Conservation (phyloP, 2,113 vertebrate genomes). For the Opisthocomus hoazin region DNA sequence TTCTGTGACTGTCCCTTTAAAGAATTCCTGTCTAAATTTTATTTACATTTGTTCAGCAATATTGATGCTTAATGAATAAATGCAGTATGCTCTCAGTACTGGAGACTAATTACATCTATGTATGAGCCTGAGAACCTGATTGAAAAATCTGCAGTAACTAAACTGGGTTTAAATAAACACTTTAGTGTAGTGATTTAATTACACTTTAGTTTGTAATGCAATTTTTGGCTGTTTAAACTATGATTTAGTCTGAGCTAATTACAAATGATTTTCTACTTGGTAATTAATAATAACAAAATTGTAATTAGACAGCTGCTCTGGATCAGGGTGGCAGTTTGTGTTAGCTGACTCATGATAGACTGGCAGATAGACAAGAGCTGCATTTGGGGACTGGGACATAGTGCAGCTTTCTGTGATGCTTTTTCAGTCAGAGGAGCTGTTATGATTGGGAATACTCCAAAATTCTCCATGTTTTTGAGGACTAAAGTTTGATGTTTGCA, state of each 20-base stretch:
- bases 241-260: constrained; percentile 97
- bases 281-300: constrained; percentile 98
- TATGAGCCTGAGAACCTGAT: constrained; percentile 77
- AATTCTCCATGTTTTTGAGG: background rate
- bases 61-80: constrained; percentile 84
- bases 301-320: constrained; percentile 93
- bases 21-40: constrained; percentile 76
- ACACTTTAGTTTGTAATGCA: constrained; percentile 87
- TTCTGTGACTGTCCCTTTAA: constrained; percentile 78
- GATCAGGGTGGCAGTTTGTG: constrained; percentile 79
- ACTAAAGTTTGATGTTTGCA: background rate
- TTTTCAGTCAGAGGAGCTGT: background rate
- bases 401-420: background rate
- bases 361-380: constrained; percentile 73
- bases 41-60: constrained; percentile 80
- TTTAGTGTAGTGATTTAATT: constrained; percentile 97
- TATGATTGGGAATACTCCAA: background rate
- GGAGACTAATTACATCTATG: constrained; percentile 80
- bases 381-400: background rate
- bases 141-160: constrained; percentile 85
- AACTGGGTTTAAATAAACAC: constrained; percentile 95
- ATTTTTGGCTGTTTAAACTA: constrained; percentile 93
- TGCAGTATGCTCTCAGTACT: constrained; percentile 77
- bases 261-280: constrained; percentile 91
- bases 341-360: constrained; percentile 81